These are phyloP conservation scores for Drosophila formosana DNA, from an alignment of 2,888 invertebrate species.

Conservation along the genomic window DNA sequence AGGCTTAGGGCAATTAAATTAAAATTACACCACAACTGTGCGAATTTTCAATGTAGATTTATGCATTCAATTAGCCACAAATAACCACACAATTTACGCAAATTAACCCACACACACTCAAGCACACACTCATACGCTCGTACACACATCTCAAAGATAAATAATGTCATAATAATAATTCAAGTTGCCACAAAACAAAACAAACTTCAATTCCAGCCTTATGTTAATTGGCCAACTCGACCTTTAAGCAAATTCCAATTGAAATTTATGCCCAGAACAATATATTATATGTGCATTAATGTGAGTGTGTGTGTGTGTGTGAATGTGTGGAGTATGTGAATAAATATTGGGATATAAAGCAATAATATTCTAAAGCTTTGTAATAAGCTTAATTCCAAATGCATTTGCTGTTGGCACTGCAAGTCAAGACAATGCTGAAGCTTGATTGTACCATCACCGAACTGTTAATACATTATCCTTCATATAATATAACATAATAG, in stretches of 20 bases:
- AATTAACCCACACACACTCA: conserved; percentile 49
- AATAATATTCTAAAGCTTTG: conserved; percentile 44
- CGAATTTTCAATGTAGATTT: conserved; percentile 50
- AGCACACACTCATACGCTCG: background rate
- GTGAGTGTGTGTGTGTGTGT: conserved; percentile 2
- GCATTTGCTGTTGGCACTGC: conserved; percentile 35
- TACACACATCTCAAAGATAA: conserved; percentile 37
- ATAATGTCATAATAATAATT: conserved; percentile 69
- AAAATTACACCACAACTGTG: conserved; percentile 52
- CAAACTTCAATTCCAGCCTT: conserved; percentile 52
- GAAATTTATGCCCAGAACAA: conserved; percentile 53
- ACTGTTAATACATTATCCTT: background rate
- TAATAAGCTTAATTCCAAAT: conserved; percentile 61
- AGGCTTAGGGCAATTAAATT: conserved; percentile 53
- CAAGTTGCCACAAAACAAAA: conserved; percentile 64
- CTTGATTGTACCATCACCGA: background rate
- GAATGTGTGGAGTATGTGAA: conserved; percentile 6
- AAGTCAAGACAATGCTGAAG: background rate
- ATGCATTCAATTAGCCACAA: conserved; percentile 72
- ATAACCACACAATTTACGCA: conserved; percentile 70
- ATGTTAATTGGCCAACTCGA: conserved; percentile 33
- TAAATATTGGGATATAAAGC: conserved; percentile 21
- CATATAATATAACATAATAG: too few species aligned
- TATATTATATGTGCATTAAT: conserved; percentile 1
- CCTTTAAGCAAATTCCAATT: conserved; percentile 61